Base-by-base conservation (phyloP, 2,113 vertebrate species). In the Excalfactoria chinensis region DNA sequence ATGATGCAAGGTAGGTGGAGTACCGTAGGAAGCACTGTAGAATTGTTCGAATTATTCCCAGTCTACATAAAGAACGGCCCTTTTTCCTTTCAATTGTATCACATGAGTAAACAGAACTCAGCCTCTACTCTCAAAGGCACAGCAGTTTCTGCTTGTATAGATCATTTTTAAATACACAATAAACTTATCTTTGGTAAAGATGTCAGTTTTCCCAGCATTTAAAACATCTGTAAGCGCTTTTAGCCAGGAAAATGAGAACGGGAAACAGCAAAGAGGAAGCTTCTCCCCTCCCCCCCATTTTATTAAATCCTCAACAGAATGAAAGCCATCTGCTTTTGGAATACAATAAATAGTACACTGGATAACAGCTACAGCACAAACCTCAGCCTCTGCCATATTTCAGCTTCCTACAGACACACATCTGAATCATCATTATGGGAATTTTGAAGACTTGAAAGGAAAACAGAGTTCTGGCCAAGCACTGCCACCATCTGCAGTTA, bases 1-100 rank as follows among this genome's bases (percentile, higher is more conserved):
- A 88, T 90, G 91, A 96, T 93, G 91, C 86, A 84, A 90, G 41
- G 84, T 96, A 93, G 96, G 94, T 93, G 96, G 90, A 93, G 93
- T 85, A 68, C n/a, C 72, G 73, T 68, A 92, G 94, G 93, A 97
- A 97, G 88, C 53, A 71, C 69, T 40, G 23, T 67, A 76, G 58
- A 82, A 93, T 86, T 85, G 90, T 69, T 90, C 78, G 55, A 55
- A 77, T 91, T 88, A 96, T 92, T 92, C 89, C 62, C n/a, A 64
- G 69, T 55, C 89, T 92, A 66, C 76, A 86, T 41, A 93, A 88
- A 85, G 88, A 83, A 86, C 68, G 84, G 81, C 28, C 85, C 77
- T 96, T 93, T 92, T 80, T 43, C 87, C 88, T 89, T 93, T 94
- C 48, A 74, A 79, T 96, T 95, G 89, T 94, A 51, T 83, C 44